Evolutionary conservation across 2,113 vertebrate species (phyloP), one percentile per base, ranked within the genome.

Genomic region (Ceyx melanurus): DNA sequence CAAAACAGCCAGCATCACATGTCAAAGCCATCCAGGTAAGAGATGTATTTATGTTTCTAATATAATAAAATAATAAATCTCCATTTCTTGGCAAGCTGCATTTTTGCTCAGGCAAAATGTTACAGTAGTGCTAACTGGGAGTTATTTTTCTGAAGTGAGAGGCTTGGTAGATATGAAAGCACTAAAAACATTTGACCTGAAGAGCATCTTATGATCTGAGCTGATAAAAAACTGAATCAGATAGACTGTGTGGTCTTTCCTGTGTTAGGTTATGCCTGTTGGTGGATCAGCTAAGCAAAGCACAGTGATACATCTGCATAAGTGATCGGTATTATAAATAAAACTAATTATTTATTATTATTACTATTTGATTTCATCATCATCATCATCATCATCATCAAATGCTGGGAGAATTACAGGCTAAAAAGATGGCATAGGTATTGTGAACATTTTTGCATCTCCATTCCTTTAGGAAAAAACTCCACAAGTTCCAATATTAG

Each of bases 11-110:
- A 88, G 98, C 98, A 12, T 98, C 99, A 97, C 99, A 99, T 97
- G 99, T 99, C 90, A 99, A 98, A 97, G 98, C 99, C 97, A 98
- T 99, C 93, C 99, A 99, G 99, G 99, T 99, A 98, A 98, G 98
- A 94, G 67, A 89, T 26, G 70, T 84, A 93, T 97, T 97, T 97
- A 90, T 77, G 31, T 93, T 96, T 96, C 92, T 92, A 62, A 77
- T 91, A 76, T 66, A 74, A 82, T 56, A 42, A 95, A 88, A 71
- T 90, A 84, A 68, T 70, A 90, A 76, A 56, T 65, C 77, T 86
- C 67, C 66, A 37, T 90, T 78, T 45, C 81, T 90, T 91, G 81
- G 35, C 75, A 93, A 86, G 57, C 62, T 84, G 62, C 51, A 33
- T 62, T 92, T 88, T 60, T 53, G 42, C 64, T 91, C 26, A 29